Conservation (phyloP, 2,797 vertebrate species). For the Mycteria americana region DNA sequence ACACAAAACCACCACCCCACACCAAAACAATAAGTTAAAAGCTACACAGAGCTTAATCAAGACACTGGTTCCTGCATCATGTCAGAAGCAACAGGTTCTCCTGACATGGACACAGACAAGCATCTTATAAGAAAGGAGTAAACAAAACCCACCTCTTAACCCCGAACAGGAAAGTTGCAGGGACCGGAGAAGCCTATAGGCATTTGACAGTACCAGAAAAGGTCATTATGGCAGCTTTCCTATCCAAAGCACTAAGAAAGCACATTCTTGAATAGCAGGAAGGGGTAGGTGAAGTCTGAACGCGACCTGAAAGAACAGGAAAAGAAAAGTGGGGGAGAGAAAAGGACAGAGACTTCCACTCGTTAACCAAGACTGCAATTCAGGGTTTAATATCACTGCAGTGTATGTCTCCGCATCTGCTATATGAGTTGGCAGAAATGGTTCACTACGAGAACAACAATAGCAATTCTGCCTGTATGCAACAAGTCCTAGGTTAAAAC, state of each 20-base stretch:
- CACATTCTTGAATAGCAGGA: background rate
- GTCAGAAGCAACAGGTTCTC: background rate
- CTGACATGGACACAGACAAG: background rate
- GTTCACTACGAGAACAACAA: background rate
- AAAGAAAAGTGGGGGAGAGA: background rate
- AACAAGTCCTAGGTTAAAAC: background rate
- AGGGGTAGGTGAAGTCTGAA: background rate
- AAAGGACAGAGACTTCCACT: background rate
- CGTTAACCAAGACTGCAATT: background rate
- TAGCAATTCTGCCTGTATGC: accelerated
- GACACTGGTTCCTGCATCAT: background rate
- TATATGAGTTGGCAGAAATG: background rate
- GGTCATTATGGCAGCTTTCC: background rate
- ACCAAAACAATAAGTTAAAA: background rate
- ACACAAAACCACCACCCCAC: background rate
- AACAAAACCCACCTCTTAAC: background rate
- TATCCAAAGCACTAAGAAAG: background rate
- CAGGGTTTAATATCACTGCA: background rate
- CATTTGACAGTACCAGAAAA: background rate
- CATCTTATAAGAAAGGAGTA: background rate
- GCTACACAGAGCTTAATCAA: background rate
- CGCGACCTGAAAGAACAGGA: background rate
- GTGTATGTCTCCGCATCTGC: accelerated
- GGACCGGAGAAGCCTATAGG: background rate
- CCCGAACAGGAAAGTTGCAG: background rate